Evolutionary conservation across 2,797 vertebrate genomes (phyloP).

Genomic region (Cryptoblepharus egeriae): DNA sequence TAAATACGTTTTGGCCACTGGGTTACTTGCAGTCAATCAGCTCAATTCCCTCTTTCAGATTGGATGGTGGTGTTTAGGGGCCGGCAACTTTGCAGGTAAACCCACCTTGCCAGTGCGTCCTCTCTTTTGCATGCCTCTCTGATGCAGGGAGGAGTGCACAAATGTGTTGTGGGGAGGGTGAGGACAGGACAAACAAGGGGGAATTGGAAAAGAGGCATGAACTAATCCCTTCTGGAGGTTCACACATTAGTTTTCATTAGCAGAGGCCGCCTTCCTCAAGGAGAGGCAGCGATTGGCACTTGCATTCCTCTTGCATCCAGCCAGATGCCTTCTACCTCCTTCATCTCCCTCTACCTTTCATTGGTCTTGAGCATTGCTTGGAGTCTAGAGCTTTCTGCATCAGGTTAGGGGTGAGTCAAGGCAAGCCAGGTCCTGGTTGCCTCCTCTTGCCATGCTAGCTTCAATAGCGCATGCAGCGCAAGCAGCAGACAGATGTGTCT

Average conservation of each 20-base stretch:
- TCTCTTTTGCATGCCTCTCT: neutral
- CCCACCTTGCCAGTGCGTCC: accelerated
- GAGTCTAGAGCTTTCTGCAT: conserved; percentile 23
- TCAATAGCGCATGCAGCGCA: neutral
- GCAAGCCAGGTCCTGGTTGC: neutral
- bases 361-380: neutral
- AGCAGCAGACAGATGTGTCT: conserved; percentile 25
- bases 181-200: neutral
- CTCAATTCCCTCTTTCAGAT: neutral
- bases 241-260: neutral
- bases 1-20: neutral
- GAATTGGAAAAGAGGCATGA: neutral
- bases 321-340: neutral
- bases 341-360: accelerated
- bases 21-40: neutral
- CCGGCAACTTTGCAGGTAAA: neutral
- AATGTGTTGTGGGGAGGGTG: neutral
- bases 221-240: neutral
- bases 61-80: neutral
- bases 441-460: conserved; percentile 18
- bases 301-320: neutral
- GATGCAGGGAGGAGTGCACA: neutral
- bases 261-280: conserved; percentile 22
- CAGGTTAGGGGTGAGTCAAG: neutral
- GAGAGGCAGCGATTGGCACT: conserved; percentile 26